Base-by-base conservation (phyloP, 2,888 invertebrate species). In the Agrochola circellaris region DNA sequence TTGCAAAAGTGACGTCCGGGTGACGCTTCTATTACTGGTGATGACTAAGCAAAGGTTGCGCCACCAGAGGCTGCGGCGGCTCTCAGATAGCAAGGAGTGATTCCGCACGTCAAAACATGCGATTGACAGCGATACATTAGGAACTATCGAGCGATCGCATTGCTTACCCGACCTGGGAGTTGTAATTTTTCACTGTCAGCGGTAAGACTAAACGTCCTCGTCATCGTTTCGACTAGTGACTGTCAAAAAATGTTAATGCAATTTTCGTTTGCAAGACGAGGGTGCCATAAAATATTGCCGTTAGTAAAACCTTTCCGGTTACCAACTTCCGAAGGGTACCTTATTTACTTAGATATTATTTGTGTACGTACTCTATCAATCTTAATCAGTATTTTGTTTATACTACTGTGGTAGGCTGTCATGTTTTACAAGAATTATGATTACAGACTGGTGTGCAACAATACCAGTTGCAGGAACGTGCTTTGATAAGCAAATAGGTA, bases 81-180 rank as follows among this genome's bases (percentile, higher is more conserved):
- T 90, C 90, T 90, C 82, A 92, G 93, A 93, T 93, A 91, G 92
- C 91, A 92, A 92, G 92, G 92, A 94, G 93, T 94, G 94, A 95
- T 95, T 95, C 93, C 90, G 92, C 90, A 92, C 94, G 94, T 96
- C 95, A 95, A 95, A 95, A 94, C 93, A 93, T 91, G 92, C 94
- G 94, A 96, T 95, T 95, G 96, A 95, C 95, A 94, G 95, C 96
- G 89, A 95, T 95, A 95, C 95, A 96, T 96, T 95, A 96, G 93
- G 92, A 96, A 95, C 94, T 95, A 95, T 95, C 94, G 94, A 93
- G 80, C 91, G 95, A 95, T 95, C 93, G 92, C 91, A 88, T 92
- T 90, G 92, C 92, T 92, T 91, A 90, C 91, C 91, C 92, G 91
- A 91, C 92, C 92, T 93, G 91, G 91, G 91, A 93, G 89, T 93